Base-by-base conservation (phyloP, 92 coral and sea anemone genomes). In the Metridium senile region DNA sequence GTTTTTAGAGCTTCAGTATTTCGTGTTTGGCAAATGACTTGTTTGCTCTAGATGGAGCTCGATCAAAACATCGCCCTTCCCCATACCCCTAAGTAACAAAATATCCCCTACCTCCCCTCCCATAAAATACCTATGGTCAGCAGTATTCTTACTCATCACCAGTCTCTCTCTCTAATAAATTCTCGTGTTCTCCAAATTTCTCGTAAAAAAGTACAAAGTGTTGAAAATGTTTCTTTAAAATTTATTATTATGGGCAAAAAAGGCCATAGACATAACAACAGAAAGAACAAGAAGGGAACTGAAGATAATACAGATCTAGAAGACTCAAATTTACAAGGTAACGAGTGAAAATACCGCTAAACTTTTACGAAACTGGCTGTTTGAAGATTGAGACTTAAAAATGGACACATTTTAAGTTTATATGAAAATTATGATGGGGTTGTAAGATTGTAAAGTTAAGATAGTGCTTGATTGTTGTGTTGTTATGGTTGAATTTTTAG, bases 211-310 rank as follows among this genome's bases (percentile, higher is more conserved):
- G 49, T 39, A 4, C 49, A 39, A 39, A 39, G 13, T 39, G 6
- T 70, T 34, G 33, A 70, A 70, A 11, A 32, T 17, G 29, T 70
- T 70, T 26, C 28, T 20, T n/a, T 26, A 20, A 18, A 39, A 54
- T 54, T 3, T 9, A 10, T 54, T 13, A 20, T 3, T 9, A 79
- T 79, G 84, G 84, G 84, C 16, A 81, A 61, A 53, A 81, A 72
- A 64, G 57, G 78, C 25, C 74, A 32, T 31, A 71, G 79, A 58
- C 85, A 63, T 47, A 21, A 31, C 25, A 61, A 65, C 20, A 32
- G 57, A 4, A 20, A 45, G 9, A 47, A 62, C 2, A 73, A 53
- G 66, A 72, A 72, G 20, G 73, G 45, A 46, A 62, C 61, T 45
- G 22, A 43, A 34, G 27, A 27, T 46, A 53, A 62, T 30, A n/a